Evolutionary conservation across 2,888 invertebrate species (phyloP).

Genomic region (Lithophane ornitopus): DNA sequence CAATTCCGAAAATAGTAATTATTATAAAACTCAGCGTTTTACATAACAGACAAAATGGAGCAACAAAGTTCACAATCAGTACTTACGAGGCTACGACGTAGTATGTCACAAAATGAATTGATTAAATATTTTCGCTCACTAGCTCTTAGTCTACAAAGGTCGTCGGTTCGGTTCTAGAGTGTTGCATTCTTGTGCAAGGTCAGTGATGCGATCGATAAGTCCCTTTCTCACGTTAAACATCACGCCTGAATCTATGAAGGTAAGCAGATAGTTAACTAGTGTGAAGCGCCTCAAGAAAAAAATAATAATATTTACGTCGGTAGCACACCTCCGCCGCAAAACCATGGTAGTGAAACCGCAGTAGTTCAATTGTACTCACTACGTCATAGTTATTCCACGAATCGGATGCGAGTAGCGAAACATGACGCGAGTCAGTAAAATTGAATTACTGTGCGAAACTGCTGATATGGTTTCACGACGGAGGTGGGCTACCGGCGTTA

Average conservation of each 20-base stretch:
- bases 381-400: no score
- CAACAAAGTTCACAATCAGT: not conserved
- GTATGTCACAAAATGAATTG: not conserved
- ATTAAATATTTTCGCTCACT: not conserved
- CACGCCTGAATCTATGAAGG: constrained; percentile 21
- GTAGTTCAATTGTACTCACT: no score
- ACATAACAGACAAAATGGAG: not conserved
- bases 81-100: not conserved
- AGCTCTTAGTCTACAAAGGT: constrained; percentile 55
- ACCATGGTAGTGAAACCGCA: no score
- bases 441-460: no score
- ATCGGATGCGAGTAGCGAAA: no score
- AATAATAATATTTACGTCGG: no score
- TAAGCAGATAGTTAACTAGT: constrained; percentile 11
- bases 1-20: not conserved
- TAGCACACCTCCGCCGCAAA: no score
- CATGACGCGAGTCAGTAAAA: no score
- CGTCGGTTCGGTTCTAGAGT: constrained; percentile 48
- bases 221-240: constrained; percentile 59
- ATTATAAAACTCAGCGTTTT: not conserved
- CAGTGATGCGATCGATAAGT: constrained; percentile 56
- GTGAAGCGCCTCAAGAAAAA: no score
- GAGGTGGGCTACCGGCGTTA: no score
- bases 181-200: constrained; percentile 66
- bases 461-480: no score